A percentile compares a stretch with the other conserved stretches of the same genome.
Evolutionary conservation across 2,797 vertebrate genomes (phyloP).

Genomic region (Acropternis orthonyx): DNA sequence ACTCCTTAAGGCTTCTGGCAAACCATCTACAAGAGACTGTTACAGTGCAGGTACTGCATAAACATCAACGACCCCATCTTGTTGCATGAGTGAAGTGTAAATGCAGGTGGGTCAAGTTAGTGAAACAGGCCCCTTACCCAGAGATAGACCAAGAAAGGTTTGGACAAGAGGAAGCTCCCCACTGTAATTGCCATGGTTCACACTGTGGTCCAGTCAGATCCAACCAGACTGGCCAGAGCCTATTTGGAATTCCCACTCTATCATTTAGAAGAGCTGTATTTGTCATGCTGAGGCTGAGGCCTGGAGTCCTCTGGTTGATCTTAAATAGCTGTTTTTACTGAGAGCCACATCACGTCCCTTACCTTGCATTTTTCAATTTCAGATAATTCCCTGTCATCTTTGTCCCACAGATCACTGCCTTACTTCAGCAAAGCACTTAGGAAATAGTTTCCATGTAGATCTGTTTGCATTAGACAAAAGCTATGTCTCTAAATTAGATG

Average conservation of each 20-base stretch:
- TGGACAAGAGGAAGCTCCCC: background rate
- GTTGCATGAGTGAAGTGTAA: background rate
- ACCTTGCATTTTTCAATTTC: constrained; percentile 12
- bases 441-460: background rate
- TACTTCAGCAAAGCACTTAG: background rate
- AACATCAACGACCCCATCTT: fast-evolving
- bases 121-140: background rate
- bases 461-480: background rate
- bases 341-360: constrained; percentile 23
- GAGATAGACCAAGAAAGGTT: background rate
- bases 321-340: constrained; percentile 24
- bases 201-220: background rate
- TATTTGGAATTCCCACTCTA: constrained; percentile 57
- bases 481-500: background rate
- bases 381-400: constrained; percentile 50
- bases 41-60: fast-evolving
- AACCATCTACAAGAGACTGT: background rate
- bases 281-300: constrained; percentile 26
- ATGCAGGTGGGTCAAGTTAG: background rate
- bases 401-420: constrained; percentile 18
- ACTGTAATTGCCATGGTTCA: background rate
- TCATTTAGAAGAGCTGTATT: constrained; percentile 73
- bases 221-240: background rate
- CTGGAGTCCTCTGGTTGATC: background rate
- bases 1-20: background rate